phyloP scores from a whole-genome alignment of 2,888 invertebrate species.

The Prenolepis imparis region DNA sequence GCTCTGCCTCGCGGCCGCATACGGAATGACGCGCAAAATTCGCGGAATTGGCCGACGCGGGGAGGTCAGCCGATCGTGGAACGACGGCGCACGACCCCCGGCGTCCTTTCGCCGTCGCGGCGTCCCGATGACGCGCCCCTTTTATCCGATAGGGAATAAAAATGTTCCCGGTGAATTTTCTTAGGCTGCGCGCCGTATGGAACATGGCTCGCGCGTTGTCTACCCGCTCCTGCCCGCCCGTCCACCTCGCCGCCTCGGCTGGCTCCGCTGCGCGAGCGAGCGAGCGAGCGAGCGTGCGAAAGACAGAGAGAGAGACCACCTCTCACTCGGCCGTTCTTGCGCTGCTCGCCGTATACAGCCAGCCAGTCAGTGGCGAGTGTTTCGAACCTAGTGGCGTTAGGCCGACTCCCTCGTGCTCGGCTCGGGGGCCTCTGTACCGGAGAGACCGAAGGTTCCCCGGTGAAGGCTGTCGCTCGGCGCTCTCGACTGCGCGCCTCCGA shows the following conservation, averaged over 20 bases:
- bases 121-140: constrained; percentile 69
- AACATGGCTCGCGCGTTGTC: constrained; percentile 76
- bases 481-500: constrained; percentile 25
- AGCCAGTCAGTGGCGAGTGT: constrained; percentile 80
- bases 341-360: constrained; percentile 68
- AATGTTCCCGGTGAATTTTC: constrained; percentile 84
- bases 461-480: constrained; percentile 44
- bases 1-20: constrained; percentile 67
- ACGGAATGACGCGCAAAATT: constrained; percentile 75
- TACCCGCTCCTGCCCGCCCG: constrained; percentile 60
- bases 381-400: constrained; percentile 77
- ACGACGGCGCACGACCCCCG: constrained; percentile 56
- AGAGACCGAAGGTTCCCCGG: constrained; percentile 63
- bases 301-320: constrained; percentile 63
- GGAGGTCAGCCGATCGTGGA: constrained; percentile 41
- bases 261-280: constrained; percentile 52
- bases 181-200: constrained; percentile 80
- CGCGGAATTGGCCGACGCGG: constrained; percentile 60
- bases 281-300: constrained; percentile 22
- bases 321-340: constrained; percentile 60
- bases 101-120: constrained; percentile 69
- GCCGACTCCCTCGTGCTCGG: constrained; percentile 69
- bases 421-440: constrained; percentile 67
- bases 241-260: constrained; percentile 37
- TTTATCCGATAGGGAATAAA: constrained; percentile 76